A percentile compares a stretch with the other conserved stretches of the same genome.
Conservation (phyloP, 2,888 invertebrate species). For the Rhagophthalmus giganteus region DNA sequence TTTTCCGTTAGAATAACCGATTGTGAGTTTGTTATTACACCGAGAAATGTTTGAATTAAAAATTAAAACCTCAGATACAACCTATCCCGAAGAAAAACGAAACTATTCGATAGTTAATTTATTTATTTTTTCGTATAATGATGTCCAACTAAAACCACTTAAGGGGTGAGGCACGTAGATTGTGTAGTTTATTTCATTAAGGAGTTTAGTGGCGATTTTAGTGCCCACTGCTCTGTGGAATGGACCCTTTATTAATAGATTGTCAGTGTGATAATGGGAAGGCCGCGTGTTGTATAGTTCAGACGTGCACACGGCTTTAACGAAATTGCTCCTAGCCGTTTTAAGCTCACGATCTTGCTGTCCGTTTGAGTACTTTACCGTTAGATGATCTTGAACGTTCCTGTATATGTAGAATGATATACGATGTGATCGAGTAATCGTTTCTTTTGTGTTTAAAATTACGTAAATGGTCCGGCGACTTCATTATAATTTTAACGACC, state of each 20-base stretch:
- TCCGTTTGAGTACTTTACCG: slow-evolving; percentile 13
- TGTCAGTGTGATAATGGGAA: slow-evolving; percentile 32
- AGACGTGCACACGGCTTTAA: slow-evolving; percentile 18
- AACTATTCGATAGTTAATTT: slow-evolving; percentile 10
- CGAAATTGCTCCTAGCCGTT: slow-evolving; percentile 13
- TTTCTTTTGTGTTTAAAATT: no score
- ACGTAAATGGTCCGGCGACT: no score
- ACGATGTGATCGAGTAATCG: no score
- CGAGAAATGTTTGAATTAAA: no score
- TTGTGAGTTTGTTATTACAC: neutral
- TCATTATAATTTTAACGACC: no score
- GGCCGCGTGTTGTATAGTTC: slow-evolving; percentile 29
- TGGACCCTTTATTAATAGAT: slow-evolving; percentile 33
- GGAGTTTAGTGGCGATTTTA: slow-evolving; percentile 28
- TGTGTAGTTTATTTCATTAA: slow-evolving; percentile 28
- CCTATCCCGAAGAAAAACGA: slow-evolving; percentile 9
- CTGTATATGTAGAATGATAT: no score
- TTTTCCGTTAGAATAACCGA: no score
- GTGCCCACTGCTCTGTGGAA: slow-evolving; percentile 25
- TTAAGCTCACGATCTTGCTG: slow-evolving; percentile 12
- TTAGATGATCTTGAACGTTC: no score
- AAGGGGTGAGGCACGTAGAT: slow-evolving; percentile 19
- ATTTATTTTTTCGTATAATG: slow-evolving; percentile 10
- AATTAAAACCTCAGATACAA: no score
- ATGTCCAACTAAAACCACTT: slow-evolving; percentile 11